Base-by-base conservation (phyloP, 1,140 invertebrate genomes). In the Leguminivora glycinivorella region DNA sequence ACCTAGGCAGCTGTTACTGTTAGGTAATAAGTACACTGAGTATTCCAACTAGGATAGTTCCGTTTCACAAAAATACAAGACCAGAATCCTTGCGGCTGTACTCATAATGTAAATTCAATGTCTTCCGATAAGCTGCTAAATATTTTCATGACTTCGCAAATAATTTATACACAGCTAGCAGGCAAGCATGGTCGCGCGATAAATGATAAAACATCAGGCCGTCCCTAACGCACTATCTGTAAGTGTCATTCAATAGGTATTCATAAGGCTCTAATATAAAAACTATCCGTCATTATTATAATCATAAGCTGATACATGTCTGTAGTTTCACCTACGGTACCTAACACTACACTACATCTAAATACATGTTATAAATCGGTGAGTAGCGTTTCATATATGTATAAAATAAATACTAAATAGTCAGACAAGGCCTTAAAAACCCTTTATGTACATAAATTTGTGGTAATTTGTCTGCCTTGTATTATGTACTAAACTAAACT, bases 231-330 rank as follows among this genome's bases (percentile, higher is more conserved):
- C 58, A 14, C 58, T 31, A 31, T 29, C n/a, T 17, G 58, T 63
- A 31, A 17, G 1, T 29, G 31, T 31, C 58, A 29, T 63, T 29
- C 31, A 63, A 63, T 63, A 63, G 25, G 26, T 63, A 63, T 63
- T 63, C n/a, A 80, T 79, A 87, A 76, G 78, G 79, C 72, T 84
- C 83, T 83, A 88, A 78, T 88, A 87, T 80, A 88, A 87, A 85
- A 90, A 87, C 83, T 88, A 90, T 85, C 74, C 82, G 80, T 83
- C 79, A 76, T 79, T 74, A 80, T 74, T 83, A 75, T 78, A 67
- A 81, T 83, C 77, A 82, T 83, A 89, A 88, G 88, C 88, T 80
- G 83, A 74, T 86, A 85, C 80, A 84, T 80, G 58, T 63, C 6
- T 29, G 58, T 63, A 63, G 78, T 77, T 78, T 77, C 34, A 34